These are phyloP conservation scores for Pycnonotus jocosus DNA, from an alignment of 2,113 vertebrate genomes.

Conservation along the genomic window DNA sequence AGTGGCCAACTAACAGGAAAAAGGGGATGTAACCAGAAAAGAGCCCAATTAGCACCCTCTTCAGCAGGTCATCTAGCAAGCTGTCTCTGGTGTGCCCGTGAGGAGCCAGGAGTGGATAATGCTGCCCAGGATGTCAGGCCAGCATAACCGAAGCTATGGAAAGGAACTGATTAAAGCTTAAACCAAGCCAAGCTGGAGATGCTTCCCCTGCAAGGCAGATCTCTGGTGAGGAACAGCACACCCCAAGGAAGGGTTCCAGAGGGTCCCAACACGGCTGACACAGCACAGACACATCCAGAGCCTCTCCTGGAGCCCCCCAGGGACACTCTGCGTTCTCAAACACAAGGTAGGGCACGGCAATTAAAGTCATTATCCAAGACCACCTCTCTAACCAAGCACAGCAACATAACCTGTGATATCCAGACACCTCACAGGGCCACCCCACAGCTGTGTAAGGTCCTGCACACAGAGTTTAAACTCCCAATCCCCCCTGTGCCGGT, in stretches of 20 bases:
- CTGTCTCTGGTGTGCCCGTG: neutral
- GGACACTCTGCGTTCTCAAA: neutral
- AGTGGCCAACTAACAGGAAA: neutral
- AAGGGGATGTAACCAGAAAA: neutral
- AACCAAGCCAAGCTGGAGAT: neutral
- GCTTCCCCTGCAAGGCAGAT: neutral
- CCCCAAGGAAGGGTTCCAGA: neutral
- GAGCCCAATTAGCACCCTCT: neutral
- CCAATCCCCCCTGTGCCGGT: accelerated
- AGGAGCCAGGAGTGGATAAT: neutral
- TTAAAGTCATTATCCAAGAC: neutral
- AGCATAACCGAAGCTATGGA: accelerated
- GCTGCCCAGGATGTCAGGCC: neutral
- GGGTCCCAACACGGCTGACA: too few relatives aligned
- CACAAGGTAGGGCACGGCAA: neutral
- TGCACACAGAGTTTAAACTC: neutral
- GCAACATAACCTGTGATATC: accelerated
- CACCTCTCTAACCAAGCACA: neutral
- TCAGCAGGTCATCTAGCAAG: neutral
- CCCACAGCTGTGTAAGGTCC: neutral
- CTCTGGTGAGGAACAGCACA: neutral
- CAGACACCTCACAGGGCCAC: neutral
- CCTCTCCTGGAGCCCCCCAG: neutral
- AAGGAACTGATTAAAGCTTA: neutral
- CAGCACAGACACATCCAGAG: neutral